These are phyloP conservation scores for Caretta caretta DNA, from an alignment of 2,113 vertebrate species.

Conservation along the genomic window DNA sequence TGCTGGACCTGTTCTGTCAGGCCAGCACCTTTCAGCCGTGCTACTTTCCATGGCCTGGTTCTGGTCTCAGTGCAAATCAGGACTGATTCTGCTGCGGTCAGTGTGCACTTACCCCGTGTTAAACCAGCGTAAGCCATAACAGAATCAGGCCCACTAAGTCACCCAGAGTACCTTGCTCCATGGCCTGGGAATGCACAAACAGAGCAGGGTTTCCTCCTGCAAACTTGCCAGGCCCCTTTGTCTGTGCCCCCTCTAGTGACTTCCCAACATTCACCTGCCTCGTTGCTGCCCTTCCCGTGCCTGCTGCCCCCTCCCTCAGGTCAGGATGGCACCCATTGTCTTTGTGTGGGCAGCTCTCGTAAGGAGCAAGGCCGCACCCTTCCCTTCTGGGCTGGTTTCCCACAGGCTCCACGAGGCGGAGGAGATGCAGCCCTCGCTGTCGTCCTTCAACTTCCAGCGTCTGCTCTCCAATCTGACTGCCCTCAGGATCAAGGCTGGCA, in stretches of 20 bases:
- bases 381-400: not conserved
- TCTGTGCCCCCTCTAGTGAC: too few species aligned
- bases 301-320: not conserved
- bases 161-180: not conserved
- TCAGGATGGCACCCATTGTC: not conserved
- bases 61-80: not conserved
- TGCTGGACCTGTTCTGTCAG: not conserved
- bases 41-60: not conserved
- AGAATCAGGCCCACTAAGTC: not conserved
- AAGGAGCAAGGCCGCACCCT: not conserved
- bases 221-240: not conserved
- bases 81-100: not conserved
- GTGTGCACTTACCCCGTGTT: not conserved
- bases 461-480: constrained; percentile 88
- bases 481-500: constrained; percentile 78
- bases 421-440: constrained; percentile 54
- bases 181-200: not conserved
- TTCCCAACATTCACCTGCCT: too few species aligned
- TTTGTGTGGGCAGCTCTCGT: fast-evolving
- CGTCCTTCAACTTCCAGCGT: constrained; percentile 84
- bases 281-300: not conserved
- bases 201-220: not conserved
- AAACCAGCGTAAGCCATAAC: not conserved
- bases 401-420: constrained; percentile 87
- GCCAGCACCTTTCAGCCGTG: not conserved